Percentiles rank a stretch among this genome's conserved stretches.
phyloP scores from a whole-genome alignment of 2,888 invertebrate species.

The Xestia xanthographa region DNA sequence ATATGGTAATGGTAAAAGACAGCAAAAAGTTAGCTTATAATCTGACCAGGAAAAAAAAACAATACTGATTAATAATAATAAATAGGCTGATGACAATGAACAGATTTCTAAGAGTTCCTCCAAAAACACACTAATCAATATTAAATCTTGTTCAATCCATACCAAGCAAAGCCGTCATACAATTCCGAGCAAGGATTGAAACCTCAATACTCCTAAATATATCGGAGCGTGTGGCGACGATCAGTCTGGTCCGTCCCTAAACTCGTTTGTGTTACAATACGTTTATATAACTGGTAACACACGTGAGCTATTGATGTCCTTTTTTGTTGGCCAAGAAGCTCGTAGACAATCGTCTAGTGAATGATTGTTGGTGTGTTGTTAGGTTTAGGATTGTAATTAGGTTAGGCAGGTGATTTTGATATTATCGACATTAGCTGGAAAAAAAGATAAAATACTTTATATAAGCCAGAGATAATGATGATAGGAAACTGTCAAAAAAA shows the following conservation, averaged over 20 bases:
- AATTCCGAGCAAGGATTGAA: constrained; percentile 30
- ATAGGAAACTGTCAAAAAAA: not conserved
- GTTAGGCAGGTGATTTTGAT: constrained; percentile 2
- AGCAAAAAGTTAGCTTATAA: not conserved
- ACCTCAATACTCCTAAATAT: constrained; percentile 43
- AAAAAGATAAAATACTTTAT: not conserved
- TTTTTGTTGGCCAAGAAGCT: constrained; percentile 61
- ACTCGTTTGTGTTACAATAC: constrained; percentile 63
- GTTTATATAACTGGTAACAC: constrained; percentile 70
- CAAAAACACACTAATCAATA: not conserved
- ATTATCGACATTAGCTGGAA: not conserved
- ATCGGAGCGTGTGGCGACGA: constrained; percentile 58
- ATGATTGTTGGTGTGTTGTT: constrained; percentile 40
- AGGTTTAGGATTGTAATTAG: constrained; percentile 19
- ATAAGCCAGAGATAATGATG: not conserved
- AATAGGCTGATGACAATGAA: not conserved
- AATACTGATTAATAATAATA: not conserved
- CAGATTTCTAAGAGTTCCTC: not conserved
- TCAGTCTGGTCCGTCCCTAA: constrained; percentile 63
- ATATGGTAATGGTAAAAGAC: constrained; percentile 4
- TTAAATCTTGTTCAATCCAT: not conserved
- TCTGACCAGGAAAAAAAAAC: not conserved
- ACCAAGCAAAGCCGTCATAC: constrained; percentile 11
- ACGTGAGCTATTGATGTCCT: constrained; percentile 73
- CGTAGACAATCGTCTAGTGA: constrained; percentile 47